A percentile compares a stretch with the other conserved stretches of the same genome.
Conservation (phyloP, 2,888 invertebrate species). For the Drosophila tripunctata region DNA sequence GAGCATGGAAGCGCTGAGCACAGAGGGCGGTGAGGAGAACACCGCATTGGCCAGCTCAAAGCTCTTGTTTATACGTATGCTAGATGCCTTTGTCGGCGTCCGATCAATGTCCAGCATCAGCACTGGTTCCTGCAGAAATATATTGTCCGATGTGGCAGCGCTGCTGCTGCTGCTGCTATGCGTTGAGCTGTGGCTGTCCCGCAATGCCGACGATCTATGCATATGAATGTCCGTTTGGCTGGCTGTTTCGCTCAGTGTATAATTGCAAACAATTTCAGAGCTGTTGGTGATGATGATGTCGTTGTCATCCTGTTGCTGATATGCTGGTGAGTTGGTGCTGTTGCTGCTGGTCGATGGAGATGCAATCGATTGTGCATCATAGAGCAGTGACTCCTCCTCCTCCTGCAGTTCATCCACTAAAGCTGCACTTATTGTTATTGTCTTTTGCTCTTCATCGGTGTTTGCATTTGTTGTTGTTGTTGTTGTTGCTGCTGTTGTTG, state of each 20-base stretch:
- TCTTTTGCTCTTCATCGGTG: constrained; percentile 64
- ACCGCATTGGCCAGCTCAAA: constrained; percentile 80
- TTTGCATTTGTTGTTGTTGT: constrained; percentile 4
- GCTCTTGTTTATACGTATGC: constrained; percentile 83
- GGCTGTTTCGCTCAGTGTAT: constrained; percentile 11
- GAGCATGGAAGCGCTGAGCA: constrained; percentile 67
- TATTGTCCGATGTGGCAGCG: constrained; percentile 78
- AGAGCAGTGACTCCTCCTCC: constrained; percentile 55
- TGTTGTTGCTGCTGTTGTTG: neutral
- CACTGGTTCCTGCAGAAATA: constrained; percentile 84
- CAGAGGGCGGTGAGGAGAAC: constrained; percentile 81
- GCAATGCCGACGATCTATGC: constrained; percentile 64
- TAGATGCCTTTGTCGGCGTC: constrained; percentile 83
- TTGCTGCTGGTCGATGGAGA: constrained; percentile 39
- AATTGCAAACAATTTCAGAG: constrained; percentile 30
- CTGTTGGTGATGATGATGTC: constrained; percentile 25
- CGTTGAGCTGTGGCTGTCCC: constrained; percentile 78
- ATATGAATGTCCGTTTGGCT: constrained; percentile 10
- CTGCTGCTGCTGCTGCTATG: constrained; percentile 73
- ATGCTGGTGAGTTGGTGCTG: constrained; percentile 53
- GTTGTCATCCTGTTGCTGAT: constrained; percentile 51
- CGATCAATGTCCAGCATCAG: constrained; percentile 84
- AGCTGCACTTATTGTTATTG: constrained; percentile 46
- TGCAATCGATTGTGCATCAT: constrained; percentile 49
- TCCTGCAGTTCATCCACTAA: constrained; percentile 44